These are phyloP conservation scores for Pasiphila rectangulata DNA, from an alignment of 2,888 invertebrate species.

Conservation along the genomic window DNA sequence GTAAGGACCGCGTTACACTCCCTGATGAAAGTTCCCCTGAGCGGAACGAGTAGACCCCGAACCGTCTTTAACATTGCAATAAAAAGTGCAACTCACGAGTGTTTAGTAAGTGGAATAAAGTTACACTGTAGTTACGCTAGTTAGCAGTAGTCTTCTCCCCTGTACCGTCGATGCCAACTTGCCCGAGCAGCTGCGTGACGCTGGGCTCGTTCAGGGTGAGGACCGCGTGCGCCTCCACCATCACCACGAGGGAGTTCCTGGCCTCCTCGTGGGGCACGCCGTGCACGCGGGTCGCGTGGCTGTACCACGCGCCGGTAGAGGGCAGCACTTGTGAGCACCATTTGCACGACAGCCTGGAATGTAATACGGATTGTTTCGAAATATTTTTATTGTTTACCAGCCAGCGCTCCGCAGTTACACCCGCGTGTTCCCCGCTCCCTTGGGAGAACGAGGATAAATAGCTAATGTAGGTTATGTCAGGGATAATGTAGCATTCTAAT, in stretches of 20 bases:
- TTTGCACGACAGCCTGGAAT: conserved; percentile 75
- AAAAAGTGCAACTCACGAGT: too few relatives aligned
- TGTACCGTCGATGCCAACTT: conserved; percentile 58
- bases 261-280: conserved; percentile 81
- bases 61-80: too few relatives aligned
- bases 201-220: conserved; percentile 73
- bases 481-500: too few relatives aligned
- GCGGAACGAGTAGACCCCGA: too few relatives aligned
- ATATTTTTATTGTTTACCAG: conserved; percentile 13
- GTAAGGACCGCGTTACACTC: too few relatives aligned
- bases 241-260: conserved; percentile 81
- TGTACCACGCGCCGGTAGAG: conserved; percentile 82
- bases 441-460: too few relatives aligned
- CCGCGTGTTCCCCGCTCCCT: too few relatives aligned
- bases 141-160: conserved; percentile 17
- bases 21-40: too few relatives aligned
- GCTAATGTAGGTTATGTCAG: too few relatives aligned
- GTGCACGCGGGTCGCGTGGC: conserved; percentile 80
- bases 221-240: conserved; percentile 83
- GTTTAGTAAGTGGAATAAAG: too few relatives aligned
- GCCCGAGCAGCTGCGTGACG: conserved; percentile 67
- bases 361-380: not conserved
- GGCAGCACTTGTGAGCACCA: conserved; percentile 76
- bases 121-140: conserved; percentile 20
- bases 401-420: too few relatives aligned